Base-by-base conservation (phyloP, 1,140 invertebrate genomes). In the Listronotus oregonensis region DNA sequence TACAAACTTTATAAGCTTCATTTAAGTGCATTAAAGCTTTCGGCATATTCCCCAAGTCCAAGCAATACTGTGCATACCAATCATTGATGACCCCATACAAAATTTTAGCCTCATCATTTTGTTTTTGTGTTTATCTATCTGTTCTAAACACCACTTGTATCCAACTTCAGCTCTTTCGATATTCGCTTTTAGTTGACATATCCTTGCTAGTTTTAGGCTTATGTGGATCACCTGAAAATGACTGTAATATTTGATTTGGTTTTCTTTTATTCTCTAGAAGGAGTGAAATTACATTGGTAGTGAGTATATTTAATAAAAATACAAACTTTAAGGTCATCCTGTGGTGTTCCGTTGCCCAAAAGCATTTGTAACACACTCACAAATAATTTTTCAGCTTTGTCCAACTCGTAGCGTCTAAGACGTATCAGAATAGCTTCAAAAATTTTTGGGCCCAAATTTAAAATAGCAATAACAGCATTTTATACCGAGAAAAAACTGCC, bases 321-420 rank as follows among this genome's bases (percentile, higher is more conserved):
- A 64, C 78, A 76, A 59, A 92, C 83, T 77, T 90, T 88, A 44
- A 90, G 84, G 79, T 94, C 92, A 77, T 92, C 85, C 73, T 91
- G 77, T 0, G 80, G 71, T 37, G 84, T 81, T 10, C 93, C 94
- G 67, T 84, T 81, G 3, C 83, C 73, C 66, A 94, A 80, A 40
- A 94, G 80, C 69, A 89, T 85, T 77, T 91, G 87, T 80, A 95
- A 87, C 2, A 96, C 91, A 50, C 85, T 84, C 11, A 89, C 82
- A 82, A 94, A 97, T 18, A 97, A 78, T 57, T 85, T 85, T 77
- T 96, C 90, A 8, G 95, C 93, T 80, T 95, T 95, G 67, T 86
- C 81, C 71, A 88, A 87, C 64, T 96, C 84, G 46, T 86, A 86
- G n/a, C n/a, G n/a, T n/a, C n/a, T n/a, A n/a, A n/a, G n/a, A n/a